phyloP scores from a whole-genome alignment of 2,113 vertebrate species.

The Strigops habroptila region DNA sequence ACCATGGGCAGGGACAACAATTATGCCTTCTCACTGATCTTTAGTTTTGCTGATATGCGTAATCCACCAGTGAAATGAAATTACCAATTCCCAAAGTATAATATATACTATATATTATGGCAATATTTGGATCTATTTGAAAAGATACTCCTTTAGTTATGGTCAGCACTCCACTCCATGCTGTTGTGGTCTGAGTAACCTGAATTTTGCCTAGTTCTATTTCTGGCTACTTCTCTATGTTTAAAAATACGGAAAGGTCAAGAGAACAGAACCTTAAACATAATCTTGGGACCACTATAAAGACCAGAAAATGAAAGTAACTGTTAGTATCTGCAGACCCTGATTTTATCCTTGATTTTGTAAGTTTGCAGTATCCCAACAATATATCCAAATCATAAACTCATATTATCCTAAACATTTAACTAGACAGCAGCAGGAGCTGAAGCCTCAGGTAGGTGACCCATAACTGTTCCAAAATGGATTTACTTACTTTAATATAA shows the following conservation, averaged over 20 bases:
- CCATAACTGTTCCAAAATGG: not conserved
- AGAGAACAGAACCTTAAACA: not conserved
- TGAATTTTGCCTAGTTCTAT: not conserved
- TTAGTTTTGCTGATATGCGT: not conserved
- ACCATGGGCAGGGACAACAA: too few relatives aligned
- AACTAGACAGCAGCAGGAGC: not conserved
- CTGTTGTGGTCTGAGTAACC: not conserved
- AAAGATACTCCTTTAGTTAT: not conserved
- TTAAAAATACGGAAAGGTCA: not conserved
- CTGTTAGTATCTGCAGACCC: not conserved
- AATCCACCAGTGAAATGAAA: not conserved
- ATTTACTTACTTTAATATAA: not conserved
- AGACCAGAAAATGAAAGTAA: not conserved
- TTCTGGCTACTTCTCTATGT: not conserved
- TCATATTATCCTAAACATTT: not conserved
- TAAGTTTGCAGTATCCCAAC: not conserved
- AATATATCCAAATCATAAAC: not conserved
- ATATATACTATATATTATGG: not conserved
- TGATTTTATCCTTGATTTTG: not conserved
- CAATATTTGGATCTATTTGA: not conserved
- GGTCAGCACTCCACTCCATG: accelerated
- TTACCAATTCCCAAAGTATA: not conserved
- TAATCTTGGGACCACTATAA: not conserved
- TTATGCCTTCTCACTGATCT: not conserved
- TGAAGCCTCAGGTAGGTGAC: not conserved